Evolutionary conservation across 2,113 vertebrate species (phyloP).

Genomic region (Aix galericulata): DNA sequence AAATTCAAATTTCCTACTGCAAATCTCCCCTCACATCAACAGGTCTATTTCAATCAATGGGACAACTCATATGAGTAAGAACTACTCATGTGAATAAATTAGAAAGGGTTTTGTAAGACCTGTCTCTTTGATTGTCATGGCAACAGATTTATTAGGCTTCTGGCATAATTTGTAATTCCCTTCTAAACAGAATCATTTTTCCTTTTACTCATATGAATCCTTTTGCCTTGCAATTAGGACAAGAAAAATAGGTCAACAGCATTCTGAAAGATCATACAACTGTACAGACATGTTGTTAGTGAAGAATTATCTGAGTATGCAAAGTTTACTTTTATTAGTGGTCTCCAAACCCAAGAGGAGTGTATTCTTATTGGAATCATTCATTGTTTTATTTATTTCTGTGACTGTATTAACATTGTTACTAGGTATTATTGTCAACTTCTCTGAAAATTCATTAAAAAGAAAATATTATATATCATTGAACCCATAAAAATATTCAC

Average conservation of each 20-base stretch:
- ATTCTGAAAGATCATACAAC: not conserved
- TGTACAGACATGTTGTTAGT: not conserved
- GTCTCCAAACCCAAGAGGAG: not conserved
- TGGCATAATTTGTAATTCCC: not conserved
- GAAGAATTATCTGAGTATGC: not conserved
- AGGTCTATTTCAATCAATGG: not conserved
- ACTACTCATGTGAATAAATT: conserved; percentile 65
- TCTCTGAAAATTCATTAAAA: not conserved
- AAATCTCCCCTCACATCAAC: not conserved
- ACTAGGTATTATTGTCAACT: not conserved
- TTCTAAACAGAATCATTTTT: conserved; percentile 23
- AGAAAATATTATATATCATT: not conserved
- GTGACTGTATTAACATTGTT: not conserved
- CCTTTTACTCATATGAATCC: not conserved
- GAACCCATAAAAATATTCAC: not conserved
- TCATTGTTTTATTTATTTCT: not conserved
- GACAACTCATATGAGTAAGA: conserved; percentile 24
- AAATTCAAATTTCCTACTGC: not conserved
- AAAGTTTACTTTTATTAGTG: not conserved
- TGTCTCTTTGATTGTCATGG: conserved; percentile 43
- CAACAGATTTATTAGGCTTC: conserved; percentile 48
- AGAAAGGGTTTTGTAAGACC: conserved; percentile 26
- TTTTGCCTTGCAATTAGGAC: conserved; percentile 16
- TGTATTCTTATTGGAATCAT: not conserved
- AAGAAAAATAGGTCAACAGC: conserved; percentile 29